Conservation (phyloP, 2,113 vertebrate species). For the Neotragus pygmaeus region DNA sequence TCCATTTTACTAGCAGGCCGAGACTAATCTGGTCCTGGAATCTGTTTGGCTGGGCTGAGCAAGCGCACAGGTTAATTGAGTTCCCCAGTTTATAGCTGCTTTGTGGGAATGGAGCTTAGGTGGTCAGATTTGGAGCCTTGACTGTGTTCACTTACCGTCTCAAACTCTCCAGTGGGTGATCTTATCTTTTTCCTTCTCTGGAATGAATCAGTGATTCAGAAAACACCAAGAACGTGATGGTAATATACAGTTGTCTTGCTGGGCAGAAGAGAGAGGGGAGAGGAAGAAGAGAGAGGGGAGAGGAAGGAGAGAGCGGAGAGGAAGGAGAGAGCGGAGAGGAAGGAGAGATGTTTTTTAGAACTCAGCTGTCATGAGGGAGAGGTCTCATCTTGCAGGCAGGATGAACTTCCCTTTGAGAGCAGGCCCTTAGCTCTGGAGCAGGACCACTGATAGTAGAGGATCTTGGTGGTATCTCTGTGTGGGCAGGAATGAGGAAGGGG, state of each 20-base stretch:
- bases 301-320: background rate
- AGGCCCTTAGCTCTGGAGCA: background rate
- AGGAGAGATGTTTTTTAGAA: background rate
- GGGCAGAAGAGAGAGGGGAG: background rate
- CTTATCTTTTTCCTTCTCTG: slow-evolving; percentile 53
- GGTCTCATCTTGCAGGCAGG: background rate
- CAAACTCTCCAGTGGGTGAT: slow-evolving; percentile 32
- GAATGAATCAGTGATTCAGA: slow-evolving; percentile 40
- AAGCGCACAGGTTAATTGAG: slow-evolving; percentile 65
- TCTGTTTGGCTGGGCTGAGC: slow-evolving; percentile 45
- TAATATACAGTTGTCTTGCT: slow-evolving; percentile 27
- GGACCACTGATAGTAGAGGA: background rate
- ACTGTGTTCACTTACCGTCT: background rate
- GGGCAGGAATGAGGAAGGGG: background rate
- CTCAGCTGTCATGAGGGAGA: background rate
- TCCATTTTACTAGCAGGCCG: slow-evolving; percentile 52
- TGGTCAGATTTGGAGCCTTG: background rate
- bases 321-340: background rate
- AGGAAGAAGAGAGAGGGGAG: background rate
- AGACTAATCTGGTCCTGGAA: slow-evolving; percentile 71
- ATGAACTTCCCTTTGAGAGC: background rate
- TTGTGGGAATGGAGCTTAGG: background rate
- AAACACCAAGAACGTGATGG: slow-evolving; percentile 48
- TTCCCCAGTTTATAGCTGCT: slow-evolving; percentile 70
- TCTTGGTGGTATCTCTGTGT: background rate